These are phyloP conservation scores for Plagodis pulveraria DNA, from an alignment of 2,888 invertebrate genomes.

Conservation along the genomic window DNA sequence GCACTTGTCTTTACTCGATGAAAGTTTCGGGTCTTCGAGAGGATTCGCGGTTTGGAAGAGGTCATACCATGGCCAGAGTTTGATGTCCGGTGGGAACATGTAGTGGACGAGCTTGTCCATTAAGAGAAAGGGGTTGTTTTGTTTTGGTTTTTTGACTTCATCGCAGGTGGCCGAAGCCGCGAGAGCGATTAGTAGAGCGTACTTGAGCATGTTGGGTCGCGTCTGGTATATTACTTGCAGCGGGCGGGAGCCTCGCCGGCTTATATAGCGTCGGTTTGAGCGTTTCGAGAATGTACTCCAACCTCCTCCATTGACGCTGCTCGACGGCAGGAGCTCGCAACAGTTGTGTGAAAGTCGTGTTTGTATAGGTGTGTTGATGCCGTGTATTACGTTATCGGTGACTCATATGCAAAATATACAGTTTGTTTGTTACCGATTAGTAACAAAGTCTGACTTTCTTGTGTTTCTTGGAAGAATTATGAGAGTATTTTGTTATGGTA, in stretches of 20 bases:
- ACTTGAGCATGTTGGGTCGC: conserved; percentile 61
- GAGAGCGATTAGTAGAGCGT: conserved; percentile 55
- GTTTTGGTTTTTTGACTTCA: conserved; percentile 32
- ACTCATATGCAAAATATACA: conserved; percentile 30
- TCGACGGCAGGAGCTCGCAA: conserved; percentile 69
- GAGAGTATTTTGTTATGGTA: conserved; percentile 1
- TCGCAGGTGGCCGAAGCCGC: conserved; percentile 52
- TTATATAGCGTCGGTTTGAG: conserved; percentile 72
- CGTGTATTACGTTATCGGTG: conserved; percentile 9
- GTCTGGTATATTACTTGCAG: conserved; percentile 56
- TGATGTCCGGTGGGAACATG: conserved; percentile 38
- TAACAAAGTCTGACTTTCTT: conserved; percentile 12
- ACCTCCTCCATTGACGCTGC: conserved; percentile 66
- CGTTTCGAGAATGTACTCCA: conserved; percentile 75
- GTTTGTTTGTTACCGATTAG: conserved; percentile 34
- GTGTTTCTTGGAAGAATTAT: conserved; percentile 10
- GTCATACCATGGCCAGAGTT: conserved; percentile 76
- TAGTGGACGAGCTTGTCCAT: conserved; percentile 69
- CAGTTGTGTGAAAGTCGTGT: conserved; percentile 57
- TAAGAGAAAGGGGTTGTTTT: conserved; percentile 61
- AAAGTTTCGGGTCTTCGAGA: conserved; percentile 69
- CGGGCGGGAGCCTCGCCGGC: conserved; percentile 46
- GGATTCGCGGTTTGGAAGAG: conserved; percentile 66
- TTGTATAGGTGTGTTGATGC: conserved; percentile 21
- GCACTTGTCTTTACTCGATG: conserved; percentile 64